A percentile compares a stretch with the other conserved stretches of the same genome.
phyloP scores from a whole-genome alignment of 1,140 invertebrate genomes.

The Notospermus geniculatus region DNA sequence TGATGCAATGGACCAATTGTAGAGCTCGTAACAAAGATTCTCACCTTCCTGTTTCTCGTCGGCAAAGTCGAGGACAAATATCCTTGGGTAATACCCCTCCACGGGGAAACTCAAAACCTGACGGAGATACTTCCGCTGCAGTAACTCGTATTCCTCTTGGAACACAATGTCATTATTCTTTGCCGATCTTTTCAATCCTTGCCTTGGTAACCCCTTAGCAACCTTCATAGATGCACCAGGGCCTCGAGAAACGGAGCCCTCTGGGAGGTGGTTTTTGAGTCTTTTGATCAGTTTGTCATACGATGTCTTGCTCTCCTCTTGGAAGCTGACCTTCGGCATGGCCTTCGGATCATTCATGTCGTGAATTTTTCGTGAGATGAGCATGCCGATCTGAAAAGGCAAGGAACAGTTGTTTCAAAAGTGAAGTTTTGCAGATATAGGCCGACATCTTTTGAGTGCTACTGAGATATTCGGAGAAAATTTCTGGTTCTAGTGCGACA shows the following conservation, averaged over 20 bases:
- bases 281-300: slow-evolving; percentile 8
- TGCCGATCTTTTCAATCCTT: background rate
- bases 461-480: too few relatives aligned
- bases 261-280: background rate
- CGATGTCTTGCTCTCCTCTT: slow-evolving; percentile 5
- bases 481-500: too few relatives aligned
- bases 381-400: slow-evolving; percentile 7
- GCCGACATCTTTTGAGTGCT: too few relatives aligned
- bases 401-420: background rate
- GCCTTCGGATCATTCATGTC: background rate
- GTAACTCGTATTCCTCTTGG: slow-evolving; percentile 45
- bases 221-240: background rate
- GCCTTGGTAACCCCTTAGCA: background rate
- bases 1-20: background rate
- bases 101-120: slow-evolving; percentile 37
- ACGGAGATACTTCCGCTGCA: slow-evolving; percentile 47
- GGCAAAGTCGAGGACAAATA: slow-evolving; percentile 26
- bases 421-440: background rate
- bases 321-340: slow-evolving; percentile 11
- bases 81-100: slow-evolving; percentile 22
- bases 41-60: slow-evolving; percentile 1
- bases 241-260: background rate
- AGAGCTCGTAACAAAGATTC: too few relatives aligned
- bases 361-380: background rate
- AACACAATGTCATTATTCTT: slow-evolving; percentile 10